Evolutionary conservation across 2,113 vertebrate species (phyloP), one percentile per base, ranked within the genome.

Genomic region (Alligator mississippiensis): DNA sequence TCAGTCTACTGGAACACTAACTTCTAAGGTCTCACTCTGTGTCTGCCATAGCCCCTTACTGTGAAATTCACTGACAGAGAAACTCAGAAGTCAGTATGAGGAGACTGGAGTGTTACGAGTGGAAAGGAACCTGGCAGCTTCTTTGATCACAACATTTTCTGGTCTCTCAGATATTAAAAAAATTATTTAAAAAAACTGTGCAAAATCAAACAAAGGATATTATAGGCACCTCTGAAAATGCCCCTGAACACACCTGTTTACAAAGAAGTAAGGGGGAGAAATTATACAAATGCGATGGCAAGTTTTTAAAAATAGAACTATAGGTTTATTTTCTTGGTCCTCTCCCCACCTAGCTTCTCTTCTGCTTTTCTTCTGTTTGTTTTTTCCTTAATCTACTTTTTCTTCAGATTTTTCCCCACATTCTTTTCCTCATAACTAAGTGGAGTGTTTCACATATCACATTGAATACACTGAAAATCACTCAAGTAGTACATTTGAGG

Each of bases 371-470:
- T 87, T 38, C 18, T 77, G 81, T 38, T 1, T 68, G 6, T 91
- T 74, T 21, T 64, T 82, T 38, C 4, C 30, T 90, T 90, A 4
- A 15, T 14, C 11, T 3, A 28, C 3, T 27, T 4, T 6, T 2
- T 8, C 30, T 34, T 24, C 22, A 47, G 47, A 3, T 63, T 86
- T 28, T 84, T 84, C 82, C 61, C 74, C 59, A 74, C 77, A 83
- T 38, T 92, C 75, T 78, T 70, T 3, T 30, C 34, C 78, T 30
- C 80, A 92, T 38, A 93, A 92, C 80, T 89, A 94, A 94, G 90
- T 82, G 87, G 64, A 85, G 77, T 74, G 34, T 85, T 93, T 54
- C 13, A 64, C 89, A 92, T 94, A 92, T 93, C 85, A 89, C 85
- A 82, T 47, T 47, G 47, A 47, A 2, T 47, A 47, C 47, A 47